phyloP scores from a whole-genome alignment of 2,797 vertebrate genomes.

The Gymnoscopelus microlampas region DNA sequence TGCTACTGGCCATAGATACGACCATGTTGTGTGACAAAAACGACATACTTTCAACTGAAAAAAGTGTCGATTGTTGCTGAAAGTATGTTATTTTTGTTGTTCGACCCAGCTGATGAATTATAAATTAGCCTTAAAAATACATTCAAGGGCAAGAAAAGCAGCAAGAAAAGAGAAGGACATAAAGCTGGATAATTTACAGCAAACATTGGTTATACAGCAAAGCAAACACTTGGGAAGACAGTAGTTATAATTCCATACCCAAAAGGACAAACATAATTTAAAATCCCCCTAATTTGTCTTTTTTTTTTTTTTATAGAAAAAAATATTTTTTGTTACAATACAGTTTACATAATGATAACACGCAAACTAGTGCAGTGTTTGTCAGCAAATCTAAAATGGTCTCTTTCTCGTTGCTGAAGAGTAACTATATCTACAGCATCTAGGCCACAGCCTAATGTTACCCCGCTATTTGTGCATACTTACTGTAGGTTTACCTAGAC shows the following conservation, averaged over 20 bases:
- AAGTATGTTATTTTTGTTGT: too few species aligned
- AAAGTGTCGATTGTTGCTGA: too few species aligned
- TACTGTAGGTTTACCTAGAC: slow-evolving; percentile 4
- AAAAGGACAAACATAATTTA: slow-evolving; percentile 32
- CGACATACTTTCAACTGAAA: too few species aligned
- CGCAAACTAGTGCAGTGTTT: slow-evolving; percentile 42
- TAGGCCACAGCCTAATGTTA: not conserved
- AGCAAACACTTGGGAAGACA: slow-evolving; percentile 60
- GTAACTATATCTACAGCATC: slow-evolving; percentile 23
- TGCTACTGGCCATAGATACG: too few species aligned
- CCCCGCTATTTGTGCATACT: slow-evolving; percentile 32
- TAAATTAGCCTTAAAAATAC: slow-evolving; percentile 14
- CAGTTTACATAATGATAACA: slow-evolving; percentile 39
- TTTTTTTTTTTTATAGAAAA: slow-evolving; percentile 49
- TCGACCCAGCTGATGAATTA: too few species aligned
- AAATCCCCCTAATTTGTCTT: slow-evolving; percentile 3
- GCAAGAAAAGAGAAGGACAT: not conserved
- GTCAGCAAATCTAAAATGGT: slow-evolving; percentile 34
- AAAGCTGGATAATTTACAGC: slow-evolving; percentile 3
- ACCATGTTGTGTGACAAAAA: not conserved
- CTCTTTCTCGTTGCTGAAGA: not conserved
- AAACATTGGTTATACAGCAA: slow-evolving; percentile 14
- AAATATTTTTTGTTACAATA: slow-evolving; percentile 20
- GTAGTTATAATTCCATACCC: slow-evolving; percentile 29
- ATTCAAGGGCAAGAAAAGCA: slow-evolving; percentile 33